phyloP scores from a whole-genome alignment of 2,113 vertebrate species.

The Sapajus apella region DNA sequence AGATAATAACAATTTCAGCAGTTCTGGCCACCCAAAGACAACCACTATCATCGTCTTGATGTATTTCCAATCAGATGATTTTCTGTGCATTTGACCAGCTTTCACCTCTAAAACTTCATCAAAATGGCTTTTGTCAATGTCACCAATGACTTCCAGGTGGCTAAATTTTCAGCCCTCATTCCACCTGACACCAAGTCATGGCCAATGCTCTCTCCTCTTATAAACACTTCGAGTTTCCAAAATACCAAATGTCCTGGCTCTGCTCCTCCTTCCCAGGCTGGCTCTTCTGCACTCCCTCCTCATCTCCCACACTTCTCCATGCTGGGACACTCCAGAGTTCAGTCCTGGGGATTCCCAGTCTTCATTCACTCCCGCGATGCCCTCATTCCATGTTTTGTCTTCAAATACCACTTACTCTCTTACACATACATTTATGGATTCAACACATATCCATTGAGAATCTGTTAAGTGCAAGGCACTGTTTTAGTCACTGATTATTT shows the following conservation, averaged over 20 bases:
- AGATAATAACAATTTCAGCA: too few species aligned
- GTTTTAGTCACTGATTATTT: background rate
- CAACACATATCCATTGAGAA: background rate
- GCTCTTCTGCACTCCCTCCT: background rate
- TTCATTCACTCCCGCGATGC: background rate
- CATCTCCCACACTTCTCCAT: background rate
- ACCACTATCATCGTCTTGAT: background rate
- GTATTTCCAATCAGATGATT: background rate
- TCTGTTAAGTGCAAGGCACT: background rate
- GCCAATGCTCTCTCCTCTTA: background rate
- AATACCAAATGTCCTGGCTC: background rate
- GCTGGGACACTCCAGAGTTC: background rate
- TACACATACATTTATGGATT: background rate
- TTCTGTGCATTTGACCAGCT: background rate
- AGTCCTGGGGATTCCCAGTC: background rate
- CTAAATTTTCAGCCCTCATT: background rate
- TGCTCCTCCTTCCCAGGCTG: too few species aligned
- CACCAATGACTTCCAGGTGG: background rate
- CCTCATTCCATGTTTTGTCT: background rate
- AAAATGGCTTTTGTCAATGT: background rate
- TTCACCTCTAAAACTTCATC: background rate
- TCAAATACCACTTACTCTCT: background rate
- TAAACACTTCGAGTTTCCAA: background rate
- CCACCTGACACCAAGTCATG: accelerated
- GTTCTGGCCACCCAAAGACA: background rate